A percentile compares a stretch with the other conserved stretches of the same genome.
Evolutionary conservation across 2,888 invertebrate genomes (phyloP).

Genomic region (Ernsta delagoae): DNA sequence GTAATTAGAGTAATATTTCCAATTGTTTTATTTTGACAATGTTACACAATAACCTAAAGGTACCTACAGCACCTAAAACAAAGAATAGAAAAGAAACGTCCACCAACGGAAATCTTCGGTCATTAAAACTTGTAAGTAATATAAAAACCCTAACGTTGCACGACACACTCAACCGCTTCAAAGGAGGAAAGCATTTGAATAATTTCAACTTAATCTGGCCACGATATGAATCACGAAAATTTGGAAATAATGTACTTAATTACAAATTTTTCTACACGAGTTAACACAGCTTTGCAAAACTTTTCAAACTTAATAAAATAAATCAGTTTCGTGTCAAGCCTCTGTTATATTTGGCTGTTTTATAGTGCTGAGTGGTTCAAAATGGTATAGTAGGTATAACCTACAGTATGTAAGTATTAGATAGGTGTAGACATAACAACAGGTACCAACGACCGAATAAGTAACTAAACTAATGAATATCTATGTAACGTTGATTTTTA

Average conservation of each 20-base stretch:
- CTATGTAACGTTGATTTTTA: no score
- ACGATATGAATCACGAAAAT: constrained; percentile 30
- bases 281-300: constrained; percentile 16
- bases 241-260: constrained; percentile 20
- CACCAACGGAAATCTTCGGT: not conserved
- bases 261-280: constrained; percentile 33
- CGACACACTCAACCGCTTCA: constrained; percentile 13
- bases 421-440: no score
- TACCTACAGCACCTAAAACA: no score
- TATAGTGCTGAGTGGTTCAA: constrained; percentile 5
- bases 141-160: not conserved
- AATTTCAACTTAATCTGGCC: constrained; percentile 24
- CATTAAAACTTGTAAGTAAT: not conserved
- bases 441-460: no score
- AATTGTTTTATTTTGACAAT: no score
- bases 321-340: constrained; percentile 8
- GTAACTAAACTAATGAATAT: no score
- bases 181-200: constrained; percentile 23
- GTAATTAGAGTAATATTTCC: no score
- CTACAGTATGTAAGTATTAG: no score
- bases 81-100: no score
- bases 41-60: no score
- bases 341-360: not conserved
- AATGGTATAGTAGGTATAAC: no score
- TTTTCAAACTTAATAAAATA: constrained; percentile 20